Evolutionary conservation across 35 echinoderm and acorn worm genomes (phyloP).

Genomic region (Ophiothrix spiculata): DNA sequence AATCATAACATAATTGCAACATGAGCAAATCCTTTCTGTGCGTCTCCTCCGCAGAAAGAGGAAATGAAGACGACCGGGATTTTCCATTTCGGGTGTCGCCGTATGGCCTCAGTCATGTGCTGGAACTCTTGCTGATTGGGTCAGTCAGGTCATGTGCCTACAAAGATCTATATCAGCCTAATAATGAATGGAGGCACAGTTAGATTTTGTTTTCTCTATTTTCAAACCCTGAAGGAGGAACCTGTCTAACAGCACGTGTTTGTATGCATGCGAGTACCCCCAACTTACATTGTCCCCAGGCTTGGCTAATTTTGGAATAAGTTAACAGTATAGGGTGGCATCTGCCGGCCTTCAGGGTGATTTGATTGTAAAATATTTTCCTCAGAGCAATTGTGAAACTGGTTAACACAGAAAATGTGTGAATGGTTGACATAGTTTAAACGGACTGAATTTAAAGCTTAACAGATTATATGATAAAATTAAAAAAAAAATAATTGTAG

Average conservation of each 20-base stretch:
- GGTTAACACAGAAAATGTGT: too few species aligned
- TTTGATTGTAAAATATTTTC: too few species aligned
- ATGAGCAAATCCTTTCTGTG: neutral
- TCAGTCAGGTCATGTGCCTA: neutral
- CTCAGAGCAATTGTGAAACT: too few species aligned
- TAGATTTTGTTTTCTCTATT: neutral
- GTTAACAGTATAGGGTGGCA: neutral
- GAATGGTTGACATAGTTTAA: too few species aligned
- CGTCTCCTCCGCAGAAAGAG: neutral
- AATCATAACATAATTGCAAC: neutral
- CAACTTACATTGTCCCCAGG: neutral
- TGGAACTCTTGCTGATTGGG: neutral
- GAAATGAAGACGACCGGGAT: neutral
- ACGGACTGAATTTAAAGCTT: too few species aligned
- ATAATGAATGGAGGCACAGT: neutral
- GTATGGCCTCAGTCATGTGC: neutral
- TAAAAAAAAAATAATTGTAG: too few species aligned
- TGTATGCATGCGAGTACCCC: neutral
- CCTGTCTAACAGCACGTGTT: constrained; percentile 3
- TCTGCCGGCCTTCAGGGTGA: neutral
- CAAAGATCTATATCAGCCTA: neutral
- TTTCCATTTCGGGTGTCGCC: neutral
- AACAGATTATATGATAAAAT: too few species aligned
- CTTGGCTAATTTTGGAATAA: neutral
- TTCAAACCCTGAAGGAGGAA: neutral